Evolutionary conservation across 2,888 invertebrate genomes (phyloP).

Genomic region (Tinea pellionella): DNA sequence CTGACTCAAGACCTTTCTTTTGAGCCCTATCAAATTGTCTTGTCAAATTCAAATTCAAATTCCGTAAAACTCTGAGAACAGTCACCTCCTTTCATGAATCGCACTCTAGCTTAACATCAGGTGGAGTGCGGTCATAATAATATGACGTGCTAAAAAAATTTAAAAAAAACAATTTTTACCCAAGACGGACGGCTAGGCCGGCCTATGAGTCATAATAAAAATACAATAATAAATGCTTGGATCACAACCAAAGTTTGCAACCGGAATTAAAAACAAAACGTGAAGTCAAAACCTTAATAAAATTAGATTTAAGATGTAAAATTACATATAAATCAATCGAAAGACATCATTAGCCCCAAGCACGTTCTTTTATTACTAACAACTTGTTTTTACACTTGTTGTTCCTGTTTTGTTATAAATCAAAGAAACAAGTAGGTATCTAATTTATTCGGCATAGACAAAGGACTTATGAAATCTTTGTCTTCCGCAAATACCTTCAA

Average conservation of each 20-base stretch:
- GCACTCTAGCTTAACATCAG: too few species aligned
- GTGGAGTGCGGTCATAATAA: too few species aligned
- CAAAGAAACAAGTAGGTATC: slow-evolving; percentile 5
- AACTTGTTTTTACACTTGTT: slow-evolving; percentile 11
- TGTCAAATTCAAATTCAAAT: too few species aligned
- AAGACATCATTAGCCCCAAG: not conserved
- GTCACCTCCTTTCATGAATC: too few species aligned
- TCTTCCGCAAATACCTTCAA: slow-evolving; percentile 23
- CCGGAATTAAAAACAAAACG: not conserved
- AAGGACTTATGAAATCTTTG: slow-evolving; percentile 41
- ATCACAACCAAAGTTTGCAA: not conserved
- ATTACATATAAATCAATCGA: not conserved
- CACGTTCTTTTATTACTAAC: not conserved
- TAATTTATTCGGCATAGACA: not conserved
- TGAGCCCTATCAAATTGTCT: too few species aligned
- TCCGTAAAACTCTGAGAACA: too few species aligned
- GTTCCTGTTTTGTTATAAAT: not conserved
- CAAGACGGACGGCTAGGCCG: too few species aligned
- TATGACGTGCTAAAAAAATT: too few species aligned
- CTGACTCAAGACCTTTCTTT: too few species aligned
- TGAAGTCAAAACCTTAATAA: not conserved
- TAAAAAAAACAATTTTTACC: too few species aligned
- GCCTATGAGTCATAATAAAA: too few species aligned
- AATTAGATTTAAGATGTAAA: not conserved
- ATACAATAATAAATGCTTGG: too few species aligned